Evolutionary conservation across 2,888 invertebrate genomes (phyloP).

Genomic region (Caenorhabditis wallacei): DNA sequence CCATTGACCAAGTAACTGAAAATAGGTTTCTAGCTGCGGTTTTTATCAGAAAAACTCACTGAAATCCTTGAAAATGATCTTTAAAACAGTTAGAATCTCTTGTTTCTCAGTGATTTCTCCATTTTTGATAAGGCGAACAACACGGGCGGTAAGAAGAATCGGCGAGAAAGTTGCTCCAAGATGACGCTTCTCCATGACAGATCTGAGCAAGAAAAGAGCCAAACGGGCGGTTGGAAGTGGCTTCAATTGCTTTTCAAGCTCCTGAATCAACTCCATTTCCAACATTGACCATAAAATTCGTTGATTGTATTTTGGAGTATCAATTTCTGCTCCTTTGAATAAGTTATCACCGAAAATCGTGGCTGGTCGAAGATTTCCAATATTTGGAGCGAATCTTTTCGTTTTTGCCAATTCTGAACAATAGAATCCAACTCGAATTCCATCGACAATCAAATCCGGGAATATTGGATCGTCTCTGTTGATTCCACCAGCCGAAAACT

Average conservation of each 20-base stretch:
- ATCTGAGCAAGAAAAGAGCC: constrained; percentile 19
- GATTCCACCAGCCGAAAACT: constrained; percentile 29
- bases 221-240: constrained; percentile 23
- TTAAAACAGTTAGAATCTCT: constrained; percentile 51
- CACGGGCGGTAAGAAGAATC: constrained; percentile 32
- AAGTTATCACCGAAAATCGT: constrained; percentile 34
- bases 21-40: background rate
- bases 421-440: constrained; percentile 36
- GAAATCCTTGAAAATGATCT: constrained; percentile 49
- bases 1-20: constrained; percentile 52
- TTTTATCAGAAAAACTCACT: constrained; percentile 18
- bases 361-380: constrained; percentile 58
- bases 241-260: constrained; percentile 45
- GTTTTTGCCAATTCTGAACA: constrained; percentile 37
- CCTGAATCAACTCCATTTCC: constrained; percentile 17
- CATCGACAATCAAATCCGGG: constrained; percentile 38
- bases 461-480: constrained; percentile 36
- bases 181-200: constrained; percentile 20
- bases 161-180: constrained; percentile 8
- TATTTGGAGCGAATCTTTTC: constrained; percentile 52
- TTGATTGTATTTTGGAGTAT: constrained; percentile 57
- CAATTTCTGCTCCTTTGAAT: constrained; percentile 42
- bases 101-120: constrained; percentile 61
- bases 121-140: constrained; percentile 35
- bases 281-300: constrained; percentile 39